These are phyloP conservation scores for Cryptus viduatorius DNA, from an alignment of 2,888 invertebrate genomes.

Conservation along the genomic window DNA sequence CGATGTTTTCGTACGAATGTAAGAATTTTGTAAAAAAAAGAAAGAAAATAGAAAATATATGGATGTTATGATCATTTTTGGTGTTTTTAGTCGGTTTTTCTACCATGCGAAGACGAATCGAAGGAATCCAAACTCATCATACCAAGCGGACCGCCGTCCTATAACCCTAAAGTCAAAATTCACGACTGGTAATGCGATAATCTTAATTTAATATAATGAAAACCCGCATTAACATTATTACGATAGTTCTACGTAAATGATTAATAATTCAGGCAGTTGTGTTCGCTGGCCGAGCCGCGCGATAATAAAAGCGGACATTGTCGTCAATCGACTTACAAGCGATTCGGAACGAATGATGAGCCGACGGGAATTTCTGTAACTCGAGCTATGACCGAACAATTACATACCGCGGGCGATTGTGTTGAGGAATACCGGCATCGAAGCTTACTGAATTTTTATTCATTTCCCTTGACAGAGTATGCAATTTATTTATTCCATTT, in stretches of 20 bases:
- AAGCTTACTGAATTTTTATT: slow-evolving; percentile 70
- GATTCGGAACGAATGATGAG: slow-evolving; percentile 68
- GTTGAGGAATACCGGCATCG: slow-evolving; percentile 69
- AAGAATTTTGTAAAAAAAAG: slow-evolving; percentile 5
- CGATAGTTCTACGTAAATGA: background rate
- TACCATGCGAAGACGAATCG: slow-evolving; percentile 62
- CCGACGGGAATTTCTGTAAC: slow-evolving; percentile 74
- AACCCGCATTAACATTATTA: background rate
- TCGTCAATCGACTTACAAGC: slow-evolving; percentile 72
- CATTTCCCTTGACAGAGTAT: slow-evolving; percentile 71
- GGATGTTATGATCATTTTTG: background rate
- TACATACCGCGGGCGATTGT: slow-evolving; percentile 68
- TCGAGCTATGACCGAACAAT: slow-evolving; percentile 72
- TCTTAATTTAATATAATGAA: slow-evolving; percentile 6
- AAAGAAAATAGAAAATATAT: background rate
- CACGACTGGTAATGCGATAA: slow-evolving; percentile 74
- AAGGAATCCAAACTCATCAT: slow-evolving; percentile 63
- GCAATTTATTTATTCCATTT: slow-evolving; percentile 15
- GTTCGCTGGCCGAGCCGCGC: slow-evolving; percentile 70
- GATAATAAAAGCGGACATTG: slow-evolving; percentile 72
- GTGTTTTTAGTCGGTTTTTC: slow-evolving; percentile 71
- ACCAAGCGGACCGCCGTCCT: slow-evolving; percentile 67
- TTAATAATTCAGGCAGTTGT: slow-evolving; percentile 72
- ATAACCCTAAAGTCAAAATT: slow-evolving; percentile 76
- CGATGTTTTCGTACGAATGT: slow-evolving; percentile 42